phyloP scores from a whole-genome alignment of 2,113 vertebrate species.

The Callionymus lyra region DNA sequence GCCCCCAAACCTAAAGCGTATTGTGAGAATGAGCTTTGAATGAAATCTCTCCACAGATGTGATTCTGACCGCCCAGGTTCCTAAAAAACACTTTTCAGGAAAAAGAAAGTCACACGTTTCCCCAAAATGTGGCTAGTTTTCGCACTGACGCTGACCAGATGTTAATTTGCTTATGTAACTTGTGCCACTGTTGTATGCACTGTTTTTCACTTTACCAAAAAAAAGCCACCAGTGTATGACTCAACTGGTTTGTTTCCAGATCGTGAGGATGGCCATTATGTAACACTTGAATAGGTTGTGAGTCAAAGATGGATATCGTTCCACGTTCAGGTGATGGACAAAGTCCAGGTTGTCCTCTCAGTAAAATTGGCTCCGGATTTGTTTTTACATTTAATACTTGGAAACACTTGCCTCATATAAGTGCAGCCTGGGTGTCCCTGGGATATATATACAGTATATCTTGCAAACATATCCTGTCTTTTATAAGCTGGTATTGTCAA shows the following conservation, averaged over 20 bases:
- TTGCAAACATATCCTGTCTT: too few species aligned
- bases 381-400: too few species aligned
- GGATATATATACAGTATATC: too few species aligned
- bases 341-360: neutral
- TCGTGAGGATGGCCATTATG: conserved; percentile 16
- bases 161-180: conserved; percentile 38
- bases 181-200: conserved; percentile 15
- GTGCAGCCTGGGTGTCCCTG: too few species aligned
- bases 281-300: conserved; percentile 15
- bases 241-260: conserved; percentile 11
- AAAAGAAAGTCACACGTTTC: conserved; percentile 21
- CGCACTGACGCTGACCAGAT: conserved; percentile 29
- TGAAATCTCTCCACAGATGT: conserved; percentile 19
- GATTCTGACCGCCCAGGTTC: conserved; percentile 8
- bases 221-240: conserved; percentile 11
- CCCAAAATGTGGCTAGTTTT: conserved; percentile 4
- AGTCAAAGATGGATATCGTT: conserved; percentile 21
- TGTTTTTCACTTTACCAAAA: conserved; percentile 17
- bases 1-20: too few species aligned
- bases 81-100: conserved; percentile 9
- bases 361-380: neutral
- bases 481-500: too few species aligned
- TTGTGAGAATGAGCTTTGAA: too few species aligned
- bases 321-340: conserved; percentile 6
- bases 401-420: too few species aligned